Evolutionary conservation across 2,888 invertebrate species (phyloP), one percentile per base, ranked within the genome.

Genomic region (Stomorhina lunata): DNA sequence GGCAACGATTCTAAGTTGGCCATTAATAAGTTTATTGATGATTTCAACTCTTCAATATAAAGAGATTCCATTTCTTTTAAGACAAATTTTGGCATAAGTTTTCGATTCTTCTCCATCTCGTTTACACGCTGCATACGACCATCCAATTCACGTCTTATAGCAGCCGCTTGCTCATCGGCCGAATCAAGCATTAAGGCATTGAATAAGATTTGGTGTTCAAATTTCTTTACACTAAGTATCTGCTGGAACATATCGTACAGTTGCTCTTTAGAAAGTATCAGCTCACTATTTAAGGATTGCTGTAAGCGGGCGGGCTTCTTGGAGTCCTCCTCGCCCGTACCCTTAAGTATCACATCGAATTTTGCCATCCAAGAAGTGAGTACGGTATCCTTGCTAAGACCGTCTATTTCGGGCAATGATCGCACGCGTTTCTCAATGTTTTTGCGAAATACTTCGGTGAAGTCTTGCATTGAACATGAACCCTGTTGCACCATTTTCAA

Each of bases 161-260:
- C 99, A 55, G 99, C 99, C 84, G 99, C 99, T 93, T 99, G 99
- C 92, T 99, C 99, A 92, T 99, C 99, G 77, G 98, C 97, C 88
- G 99, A 99, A 92, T 99, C 99, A 93, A 99, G 93, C 95, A 98
- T 96, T 90, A 99, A 94, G 86, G 99, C 99, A 93, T 99, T 99
- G 93, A 98, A 99, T 81, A 99, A 94, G 88, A 99, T 95, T 92
- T 99, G 99, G 92, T 99, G 99, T 92, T 99, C 99, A 91, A 99
- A 99, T 92, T 99, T 99, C 93, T 99, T 99, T 71, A 99, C 97
- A 71, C 96, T 96, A 83, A 99, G 93, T 86, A 99, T 98, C 92
- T 99, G 99, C 92, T 99, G 99, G 92, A 99, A 99, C 98, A 99
- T 99, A 92, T 99, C 99, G 92, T 98, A 99, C 10, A 99, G 94